These are phyloP conservation scores for Odontocolon sp. DNA, from an alignment of 2,888 invertebrate species.

Conservation along the genomic window DNA sequence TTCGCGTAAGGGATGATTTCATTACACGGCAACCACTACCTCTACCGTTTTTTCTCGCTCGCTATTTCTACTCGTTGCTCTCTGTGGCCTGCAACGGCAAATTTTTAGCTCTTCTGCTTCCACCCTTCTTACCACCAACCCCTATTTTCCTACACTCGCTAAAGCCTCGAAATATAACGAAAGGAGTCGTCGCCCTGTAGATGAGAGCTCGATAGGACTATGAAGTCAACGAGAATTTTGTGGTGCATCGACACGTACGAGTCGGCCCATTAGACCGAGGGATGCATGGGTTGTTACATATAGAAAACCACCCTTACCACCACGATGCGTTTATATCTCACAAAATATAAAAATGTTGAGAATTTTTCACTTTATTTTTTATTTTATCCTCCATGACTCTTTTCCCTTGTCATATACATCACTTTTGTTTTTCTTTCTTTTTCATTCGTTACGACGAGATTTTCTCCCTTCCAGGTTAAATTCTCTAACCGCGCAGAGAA, in stretches of 20 bases:
- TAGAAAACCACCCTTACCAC: background rate
- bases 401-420: constrained; percentile 20
- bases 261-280: constrained; percentile 33
- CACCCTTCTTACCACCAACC: constrained; percentile 12
- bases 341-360: background rate
- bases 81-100: constrained; percentile 2
- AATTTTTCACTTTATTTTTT: constrained; percentile 12
- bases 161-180: constrained; percentile 3
- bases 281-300: too few relatives aligned
- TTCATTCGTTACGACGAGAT: background rate
- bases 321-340: background rate
- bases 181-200: constrained; percentile 1
- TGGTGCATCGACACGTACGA: constrained; percentile 29
- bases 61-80: constrained; percentile 25
- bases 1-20: constrained; percentile 40
- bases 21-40: constrained; percentile 24
- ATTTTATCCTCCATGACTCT: background rate
- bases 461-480: too few relatives aligned
- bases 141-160: background rate
- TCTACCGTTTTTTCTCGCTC: background rate
- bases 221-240: background rate
- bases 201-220: background rate
- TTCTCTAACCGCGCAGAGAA: too few relatives aligned
- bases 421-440: background rate
- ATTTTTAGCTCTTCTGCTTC: constrained; percentile 25